Percentiles rank a stretch among this genome's conserved stretches.
Evolutionary conservation across 2,888 invertebrate species (phyloP).

Genomic region (Drosophila ustulata): DNA sequence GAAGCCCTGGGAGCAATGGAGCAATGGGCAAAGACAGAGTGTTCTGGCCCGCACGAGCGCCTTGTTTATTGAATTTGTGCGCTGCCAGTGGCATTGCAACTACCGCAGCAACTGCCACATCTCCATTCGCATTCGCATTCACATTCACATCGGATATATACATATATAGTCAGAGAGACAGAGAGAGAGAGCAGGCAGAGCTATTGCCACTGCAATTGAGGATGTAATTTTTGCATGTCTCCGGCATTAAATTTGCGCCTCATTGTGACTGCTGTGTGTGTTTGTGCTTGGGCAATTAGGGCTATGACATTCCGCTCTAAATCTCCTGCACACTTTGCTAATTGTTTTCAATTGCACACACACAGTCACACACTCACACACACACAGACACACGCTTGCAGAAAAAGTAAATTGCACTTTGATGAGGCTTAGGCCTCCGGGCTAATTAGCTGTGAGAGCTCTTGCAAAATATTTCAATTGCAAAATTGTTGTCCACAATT

Average conservation of each 20-base stretch:
- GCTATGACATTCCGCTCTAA: constrained; percentile 76
- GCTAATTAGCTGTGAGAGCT: constrained; percentile 61
- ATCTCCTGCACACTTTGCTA: constrained; percentile 77
- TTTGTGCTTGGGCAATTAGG: constrained; percentile 65
- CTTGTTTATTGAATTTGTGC: constrained; percentile 77
- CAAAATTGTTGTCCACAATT: constrained; percentile 41
- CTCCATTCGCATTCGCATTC: not conserved
- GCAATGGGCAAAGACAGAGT: constrained; percentile 5
- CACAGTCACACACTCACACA: constrained; percentile 20
- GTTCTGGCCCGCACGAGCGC: constrained; percentile 66
- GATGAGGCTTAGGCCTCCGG: constrained; percentile 48
- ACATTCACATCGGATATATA: not conserved
- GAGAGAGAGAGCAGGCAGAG: not conserved
- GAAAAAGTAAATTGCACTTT: constrained; percentile 58
- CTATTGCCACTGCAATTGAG: constrained; percentile 59
- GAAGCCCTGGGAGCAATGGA: constrained; percentile 3
- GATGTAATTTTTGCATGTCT: constrained; percentile 80
- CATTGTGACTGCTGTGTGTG: constrained; percentile 22
- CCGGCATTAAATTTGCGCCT: constrained; percentile 70
- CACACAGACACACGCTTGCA: constrained; percentile 7
- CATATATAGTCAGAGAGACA: not conserved
- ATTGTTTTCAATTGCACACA: constrained; percentile 76
- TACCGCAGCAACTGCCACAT: constrained; percentile 8
- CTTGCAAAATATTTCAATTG: constrained; percentile 52
- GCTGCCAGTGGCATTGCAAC: constrained; percentile 37